Base-by-base conservation (phyloP, 2,888 invertebrate species). In the Epistrophe eligans region DNA sequence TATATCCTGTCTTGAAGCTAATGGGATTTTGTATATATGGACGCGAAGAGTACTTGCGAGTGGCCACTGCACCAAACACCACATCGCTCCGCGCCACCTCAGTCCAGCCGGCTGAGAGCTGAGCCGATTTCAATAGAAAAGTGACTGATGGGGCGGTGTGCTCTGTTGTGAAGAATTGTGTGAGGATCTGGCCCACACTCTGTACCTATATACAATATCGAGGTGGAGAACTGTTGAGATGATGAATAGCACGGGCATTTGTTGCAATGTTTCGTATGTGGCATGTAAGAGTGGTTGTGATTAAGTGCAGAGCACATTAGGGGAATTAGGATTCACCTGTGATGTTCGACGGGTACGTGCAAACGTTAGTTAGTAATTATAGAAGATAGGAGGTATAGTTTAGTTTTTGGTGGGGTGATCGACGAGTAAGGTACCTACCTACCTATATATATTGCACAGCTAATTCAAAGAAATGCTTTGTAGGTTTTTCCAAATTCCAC, bases 251-350 rank as follows among this genome's bases (percentile, higher is more conserved):
- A 45, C 17, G 35, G 72, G 71, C 83, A 83, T 83, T 83, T 79
- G 79, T 71, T 83, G 74, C 15, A 45, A 62, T 48, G 67, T 67
- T 67, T 58, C 64, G 70, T 74, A 82, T 76, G 83, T 50, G 79
- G 87, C 83, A 79, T 62, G 62, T 15, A 55, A 70, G 50, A 55
- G 55, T 55, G 87, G 83, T 76, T 87, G 83, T 87, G 87, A 87
- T 87, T 87, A 83, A 87, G 87, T 87, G 87, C 82, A 79, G 87
- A 87, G 87, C 87, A 87, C 87, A 87, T 87, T 87, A 87, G 76
- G 76, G 76, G 87, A 87, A 87, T 87, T 87, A 87, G 79, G 83
- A 87, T 83, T 83, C 87, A 87, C 87, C 87, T 87, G 87, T 40
- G 77, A 76, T 83, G 83, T 79, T 83, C 57, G 87, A 71, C 67